These are phyloP conservation scores for Ammodramus savannarum DNA, from an alignment of 2,113 vertebrate species.

Conservation along the genomic window DNA sequence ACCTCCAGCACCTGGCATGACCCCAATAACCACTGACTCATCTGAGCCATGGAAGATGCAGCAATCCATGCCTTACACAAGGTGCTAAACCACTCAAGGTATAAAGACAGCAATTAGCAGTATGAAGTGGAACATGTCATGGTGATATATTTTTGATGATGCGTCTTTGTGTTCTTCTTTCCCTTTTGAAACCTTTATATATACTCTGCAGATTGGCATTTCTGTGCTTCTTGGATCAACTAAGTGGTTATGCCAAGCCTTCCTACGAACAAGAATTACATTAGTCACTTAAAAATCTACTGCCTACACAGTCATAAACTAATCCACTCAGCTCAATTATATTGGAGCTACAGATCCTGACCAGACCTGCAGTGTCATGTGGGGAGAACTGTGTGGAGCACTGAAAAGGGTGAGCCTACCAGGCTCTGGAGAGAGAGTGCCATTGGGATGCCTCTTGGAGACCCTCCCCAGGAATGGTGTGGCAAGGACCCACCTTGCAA, in stretches of 20 bases:
- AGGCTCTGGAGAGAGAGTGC: neutral
- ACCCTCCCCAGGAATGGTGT: neutral
- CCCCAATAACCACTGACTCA: neutral
- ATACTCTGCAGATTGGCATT: neutral
- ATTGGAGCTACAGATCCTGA: neutral
- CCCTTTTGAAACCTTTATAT: neutral
- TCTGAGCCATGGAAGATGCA: neutral
- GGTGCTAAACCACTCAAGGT: neutral
- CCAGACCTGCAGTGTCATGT: neutral
- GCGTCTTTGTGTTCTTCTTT: neutral
- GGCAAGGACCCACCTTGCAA: neutral
- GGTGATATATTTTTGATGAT: neutral
- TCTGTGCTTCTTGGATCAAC: neutral
- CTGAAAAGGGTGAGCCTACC: neutral
- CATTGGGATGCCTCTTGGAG: neutral
- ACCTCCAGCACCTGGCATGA: neutral
- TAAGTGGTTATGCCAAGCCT: neutral
- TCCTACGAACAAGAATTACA: conserved; percentile 4
- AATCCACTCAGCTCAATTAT: neutral
- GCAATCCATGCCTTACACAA: neutral
- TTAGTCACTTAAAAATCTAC: neutral
- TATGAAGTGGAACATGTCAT: neutral
- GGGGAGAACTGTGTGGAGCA: neutral
- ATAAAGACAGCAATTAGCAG: neutral
- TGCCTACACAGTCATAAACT: neutral